Conservation (phyloP, 2,797 vertebrate species). For the Alca torda region DNA sequence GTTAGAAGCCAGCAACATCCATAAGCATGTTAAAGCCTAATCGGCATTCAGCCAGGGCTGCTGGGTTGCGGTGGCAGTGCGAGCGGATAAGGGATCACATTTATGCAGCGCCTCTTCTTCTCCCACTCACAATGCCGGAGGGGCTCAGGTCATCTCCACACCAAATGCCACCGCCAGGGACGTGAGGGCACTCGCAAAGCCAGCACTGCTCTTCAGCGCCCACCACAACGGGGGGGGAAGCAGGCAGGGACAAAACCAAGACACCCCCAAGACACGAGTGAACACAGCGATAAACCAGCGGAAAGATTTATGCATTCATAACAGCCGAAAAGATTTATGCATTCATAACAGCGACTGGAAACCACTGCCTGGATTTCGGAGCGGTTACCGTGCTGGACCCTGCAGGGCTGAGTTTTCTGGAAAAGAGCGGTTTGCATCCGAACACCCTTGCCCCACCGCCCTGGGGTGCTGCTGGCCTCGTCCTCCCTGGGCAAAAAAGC, state of each 20-base stretch:
- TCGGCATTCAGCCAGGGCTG: too few relatives aligned
- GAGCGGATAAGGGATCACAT: accelerated
- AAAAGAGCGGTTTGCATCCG: neutral
- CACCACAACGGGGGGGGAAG: neutral
- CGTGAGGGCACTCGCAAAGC: too few relatives aligned
- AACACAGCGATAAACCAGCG: accelerated
- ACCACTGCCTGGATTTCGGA: neutral
- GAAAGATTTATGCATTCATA: accelerated
- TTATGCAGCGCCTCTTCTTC: neutral
- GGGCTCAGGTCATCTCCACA: neutral
- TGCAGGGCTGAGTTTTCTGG: neutral
- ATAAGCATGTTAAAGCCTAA: neutral
- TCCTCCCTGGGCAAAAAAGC: neutral
- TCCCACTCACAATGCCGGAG: neutral
- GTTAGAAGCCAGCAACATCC: too few relatives aligned
- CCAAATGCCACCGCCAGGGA: neutral
- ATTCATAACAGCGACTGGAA: accelerated
- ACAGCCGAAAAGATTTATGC: accelerated
- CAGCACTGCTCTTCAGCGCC: accelerated
- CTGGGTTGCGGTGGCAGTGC: neutral
- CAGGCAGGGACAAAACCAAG: too few relatives aligned
- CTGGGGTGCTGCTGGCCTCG: neutral
- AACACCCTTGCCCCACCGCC: accelerated
- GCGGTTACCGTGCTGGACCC: accelerated
- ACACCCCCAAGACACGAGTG: too few relatives aligned